Conservation (phyloP, 2,797 vertebrate species). For the Syndactyla subalaris region DNA sequence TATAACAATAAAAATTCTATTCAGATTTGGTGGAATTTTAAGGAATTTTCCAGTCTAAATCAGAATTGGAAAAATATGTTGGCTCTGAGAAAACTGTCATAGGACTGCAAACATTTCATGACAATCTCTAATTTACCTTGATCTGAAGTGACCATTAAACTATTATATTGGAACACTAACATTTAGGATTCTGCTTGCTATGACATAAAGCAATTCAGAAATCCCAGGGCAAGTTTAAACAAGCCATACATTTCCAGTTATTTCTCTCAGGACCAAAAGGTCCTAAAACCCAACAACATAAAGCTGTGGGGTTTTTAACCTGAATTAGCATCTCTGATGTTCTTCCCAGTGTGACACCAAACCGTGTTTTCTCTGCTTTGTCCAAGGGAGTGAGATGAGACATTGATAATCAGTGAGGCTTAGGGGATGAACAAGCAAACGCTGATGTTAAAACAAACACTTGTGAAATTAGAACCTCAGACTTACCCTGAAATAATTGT, state of each 20-base stretch:
- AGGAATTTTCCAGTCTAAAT: neutral
- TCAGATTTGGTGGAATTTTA: neutral
- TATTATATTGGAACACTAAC: neutral
- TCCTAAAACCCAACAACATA: neutral
- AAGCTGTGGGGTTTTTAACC: neutral
- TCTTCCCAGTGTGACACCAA: slow-evolving; percentile 2
- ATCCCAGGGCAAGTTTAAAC: neutral
- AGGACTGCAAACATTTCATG: neutral
- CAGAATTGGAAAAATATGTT: neutral
- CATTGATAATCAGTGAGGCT: neutral
- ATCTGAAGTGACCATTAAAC: neutral
- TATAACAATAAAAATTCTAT: neutral
- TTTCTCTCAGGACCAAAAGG: neutral
- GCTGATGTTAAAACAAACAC: neutral
- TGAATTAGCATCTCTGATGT: neutral
- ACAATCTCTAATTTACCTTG: neutral
- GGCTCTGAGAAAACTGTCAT: neutral
- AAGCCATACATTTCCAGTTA: neutral
- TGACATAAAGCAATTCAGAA: neutral
- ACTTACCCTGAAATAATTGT: neutral
- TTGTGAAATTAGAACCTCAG: neutral
- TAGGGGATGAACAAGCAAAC: neutral
- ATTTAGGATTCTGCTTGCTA: neutral
- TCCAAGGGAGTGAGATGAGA: neutral
- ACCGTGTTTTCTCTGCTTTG: neutral